Evolutionary conservation across 2,888 invertebrate species (phyloP), one percentile per base, ranked within the genome.

Genomic region (Cosmia trapezina): DNA sequence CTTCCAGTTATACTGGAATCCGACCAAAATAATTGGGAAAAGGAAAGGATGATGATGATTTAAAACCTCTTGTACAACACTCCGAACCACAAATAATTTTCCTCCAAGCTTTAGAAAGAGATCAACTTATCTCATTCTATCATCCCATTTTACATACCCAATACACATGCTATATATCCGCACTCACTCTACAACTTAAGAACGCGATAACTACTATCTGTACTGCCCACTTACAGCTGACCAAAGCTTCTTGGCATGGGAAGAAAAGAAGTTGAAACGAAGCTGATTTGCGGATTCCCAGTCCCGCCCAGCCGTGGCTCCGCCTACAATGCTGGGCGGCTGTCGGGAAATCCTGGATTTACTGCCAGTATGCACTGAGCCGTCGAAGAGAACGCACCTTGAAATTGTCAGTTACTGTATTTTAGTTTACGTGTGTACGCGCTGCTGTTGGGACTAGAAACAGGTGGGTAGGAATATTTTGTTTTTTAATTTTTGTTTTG

Each of bases 281-380:
- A 88, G 88, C 92, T 93, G 94, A 96, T 95, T 96, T 95, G 95
- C 89, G 88, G 89, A 76, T 43, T 78, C 70, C 56, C 73, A 70
- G 92, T 81, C 90, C 91, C 96, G 95, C 96, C 96, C 92, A 94
- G 87, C 87, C 3, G 37, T 84, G 41, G 92, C 94, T 79, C 93
- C 96, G 96, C 96, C 96, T 88, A 91, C 86, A 80, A 49, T 76
- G 77, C 89, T 93, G 93, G 95, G 95, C 92, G 93, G 92, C 85
- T 80, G 85, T 70, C 69, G 71, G 45, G 68, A 76, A 76, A 76
- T 71, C 72, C 70, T 66, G 78, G 83, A 83, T 68, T 84, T 80
- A 77, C 74, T 83, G 86, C 86, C 92, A 94, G 95, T 94, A 79
- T 83, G 84, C 81, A 84, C 67, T 70, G 76, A 80, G 87, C 87